Base-by-base conservation (phyloP, 2,888 invertebrate genomes). In the Lepidochrysops patricia region DNA sequence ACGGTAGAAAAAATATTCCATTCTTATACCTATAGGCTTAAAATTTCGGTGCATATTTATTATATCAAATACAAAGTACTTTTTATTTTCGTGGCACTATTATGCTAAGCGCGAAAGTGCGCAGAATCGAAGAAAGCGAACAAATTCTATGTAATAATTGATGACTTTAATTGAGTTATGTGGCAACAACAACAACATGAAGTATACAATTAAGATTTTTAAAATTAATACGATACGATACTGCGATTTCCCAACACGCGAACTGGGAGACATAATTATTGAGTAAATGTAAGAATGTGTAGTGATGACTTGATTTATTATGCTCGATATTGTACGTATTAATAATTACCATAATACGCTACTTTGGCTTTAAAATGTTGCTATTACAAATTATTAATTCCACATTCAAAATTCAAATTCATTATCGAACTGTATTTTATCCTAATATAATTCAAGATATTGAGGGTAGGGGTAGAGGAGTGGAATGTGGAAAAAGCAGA, bases 251-350 rank as follows among this genome's bases (percentile, higher is more conserved):
- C 6, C 52, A 15, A 29, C 52, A 52, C 52, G 52, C 52, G 27
- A n/a, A 13, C 52, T 15, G 27, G 13, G 7, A 13, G 29, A 27
- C 29, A 13, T 29, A 52, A 52, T 29, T 52, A 15, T 29, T 52
- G 27, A 43, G 7, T 43, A 52, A 50, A n/a, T 13, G 52, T 19
- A 52, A 52, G 52, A 52, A 52, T 29, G 27, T 52, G 52, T 29
- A 9, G 52, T 9, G 27, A 29, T 27, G 49, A 29, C n/a, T n/a
- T 27, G 49, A 37, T 7, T 37, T 35, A 35, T 35, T 9, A 13
- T 13, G 13, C 13, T 13, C n/a, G 35, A 35, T 35, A 13, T 35
- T 13, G n/a, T 13, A 35, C 13, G 35, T 4, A 35, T 5, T 13
- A 35, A 13, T 4, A 13, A 35, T n/a, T n/a, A n/a, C n/a, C n/a